Percentiles rank a stretch among this genome's conserved stretches.
phyloP scores from a whole-genome alignment of 2,797 vertebrate species.

The Sebastes variabilis region DNA sequence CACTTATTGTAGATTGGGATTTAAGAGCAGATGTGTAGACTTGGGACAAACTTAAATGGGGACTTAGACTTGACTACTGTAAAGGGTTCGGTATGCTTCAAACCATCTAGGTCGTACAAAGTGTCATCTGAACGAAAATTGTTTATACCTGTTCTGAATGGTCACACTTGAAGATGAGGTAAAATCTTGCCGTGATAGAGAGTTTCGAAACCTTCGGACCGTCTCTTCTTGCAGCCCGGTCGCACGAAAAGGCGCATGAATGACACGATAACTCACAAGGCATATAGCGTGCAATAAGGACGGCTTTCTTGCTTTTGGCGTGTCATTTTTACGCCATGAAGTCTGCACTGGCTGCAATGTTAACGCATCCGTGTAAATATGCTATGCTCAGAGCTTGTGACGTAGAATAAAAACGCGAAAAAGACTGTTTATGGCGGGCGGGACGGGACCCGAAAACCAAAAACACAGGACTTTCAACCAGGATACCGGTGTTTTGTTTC shows the following conservation, averaged over 20 bases:
- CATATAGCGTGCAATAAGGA: fast-evolving
- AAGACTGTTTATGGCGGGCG: too few species aligned
- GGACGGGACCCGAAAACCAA: fast-evolving
- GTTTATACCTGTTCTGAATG: not conserved
- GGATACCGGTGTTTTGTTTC: too few species aligned
- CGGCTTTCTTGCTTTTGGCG: fast-evolving
- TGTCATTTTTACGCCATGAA: too few species aligned
- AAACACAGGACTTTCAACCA: too few species aligned
- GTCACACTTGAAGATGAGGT: not conserved
- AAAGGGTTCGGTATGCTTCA: not conserved
- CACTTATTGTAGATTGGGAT: not conserved
- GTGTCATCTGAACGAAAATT: not conserved
- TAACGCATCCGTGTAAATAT: fast-evolving
- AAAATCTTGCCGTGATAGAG: fast-evolving
- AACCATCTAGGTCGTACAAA: not conserved
- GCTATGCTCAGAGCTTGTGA: too few species aligned
- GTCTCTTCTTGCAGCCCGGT: not conserved
- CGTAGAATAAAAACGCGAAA: fast-evolving
- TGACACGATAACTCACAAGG: too few species aligned
- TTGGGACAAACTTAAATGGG: not conserved
- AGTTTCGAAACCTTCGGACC: fast-evolving
- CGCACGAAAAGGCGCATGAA: too few species aligned
- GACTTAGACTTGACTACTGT: not conserved
- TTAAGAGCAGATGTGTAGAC: not conserved
- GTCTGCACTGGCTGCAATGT: fast-evolving